Percentiles rank a stretch among this genome's conserved stretches.
Evolutionary conservation across 1,140 invertebrate genomes (phyloP).

Genomic region (Megathymus violae): DNA sequence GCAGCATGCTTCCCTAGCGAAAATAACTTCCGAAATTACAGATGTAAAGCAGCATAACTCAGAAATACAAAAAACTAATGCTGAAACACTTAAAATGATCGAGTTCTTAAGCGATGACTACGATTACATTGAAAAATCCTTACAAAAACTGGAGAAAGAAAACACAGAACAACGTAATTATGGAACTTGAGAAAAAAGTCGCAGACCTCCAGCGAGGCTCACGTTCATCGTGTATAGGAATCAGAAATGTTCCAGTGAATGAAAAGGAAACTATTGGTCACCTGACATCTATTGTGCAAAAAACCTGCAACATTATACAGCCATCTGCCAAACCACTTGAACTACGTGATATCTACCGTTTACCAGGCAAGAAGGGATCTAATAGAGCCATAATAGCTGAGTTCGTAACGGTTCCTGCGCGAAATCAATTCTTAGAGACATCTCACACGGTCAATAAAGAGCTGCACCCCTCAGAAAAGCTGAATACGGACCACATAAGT

Average conservation of each 20-base stretch:
- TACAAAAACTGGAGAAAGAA: conserved; percentile 10
- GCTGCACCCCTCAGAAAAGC: too few species aligned
- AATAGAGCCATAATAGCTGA: conserved; percentile 20
- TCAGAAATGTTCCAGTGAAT: conserved; percentile 16
- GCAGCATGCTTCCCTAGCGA: not conserved
- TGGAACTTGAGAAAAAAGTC: conserved; percentile 9
- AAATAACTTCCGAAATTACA: conserved; percentile 5
- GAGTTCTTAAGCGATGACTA: conserved; percentile 4
- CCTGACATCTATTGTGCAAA: conserved; percentile 3
- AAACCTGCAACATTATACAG: not conserved
- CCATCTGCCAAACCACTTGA: not conserved
- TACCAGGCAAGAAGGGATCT: conserved; percentile 22
- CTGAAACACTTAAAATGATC: conserved; percentile 14
- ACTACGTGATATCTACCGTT: conserved; percentile 20
- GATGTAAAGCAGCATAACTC: conserved; percentile 12
- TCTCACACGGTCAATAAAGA: too few species aligned
- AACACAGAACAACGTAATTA: conserved; percentile 7
- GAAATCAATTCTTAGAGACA: too few species aligned
- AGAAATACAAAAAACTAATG: conserved; percentile 24
- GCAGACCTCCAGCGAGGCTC: not conserved
- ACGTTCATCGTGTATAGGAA: conserved; percentile 10
- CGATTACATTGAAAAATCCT: not conserved
- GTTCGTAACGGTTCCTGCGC: not conserved
- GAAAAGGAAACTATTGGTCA: conserved; percentile 11
- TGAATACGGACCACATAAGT: too few species aligned